Base-by-base conservation (phyloP, 2,797 vertebrate species). In the Sphenodon punctatus region DNA sequence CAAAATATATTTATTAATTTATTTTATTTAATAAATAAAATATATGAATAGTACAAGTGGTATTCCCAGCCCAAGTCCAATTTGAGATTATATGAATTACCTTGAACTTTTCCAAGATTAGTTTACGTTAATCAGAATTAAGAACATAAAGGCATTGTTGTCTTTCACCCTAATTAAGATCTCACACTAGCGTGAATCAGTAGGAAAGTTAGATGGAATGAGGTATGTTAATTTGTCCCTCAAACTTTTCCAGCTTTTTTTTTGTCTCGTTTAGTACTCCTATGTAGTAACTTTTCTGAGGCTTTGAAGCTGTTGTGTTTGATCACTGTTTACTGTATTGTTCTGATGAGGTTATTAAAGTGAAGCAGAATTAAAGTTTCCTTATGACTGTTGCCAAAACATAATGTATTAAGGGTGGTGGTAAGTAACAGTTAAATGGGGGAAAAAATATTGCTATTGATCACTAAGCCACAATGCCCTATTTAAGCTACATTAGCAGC, bases 281-380 rank as follows among this genome's bases (percentile, higher is more conserved):
- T 72, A 19, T 43, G 23, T 15, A 61, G 41, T 38, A 66, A 5
- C 7, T 17, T 60, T 56, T 86, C 10, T 61, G 61, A 41, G n/a
- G 36, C 16, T 72, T 78, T 76, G 63, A 56, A 70, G 72, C 32
- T 63, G 82, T 78, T 69, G 49, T 49, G 30, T 86, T 88, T 85
- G 69, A 80, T 30, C 34, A 16, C 16, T 66, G n/a, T 19, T 79
- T 43, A 73, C 61, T 73, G 39, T 32, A 0, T 74, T 64, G 69
- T 68, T 51, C 0, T 0, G 69, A 17, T 83, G 67, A 76, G 56
- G 63, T 76, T 45, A 48, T 41, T 56, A 78, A 75, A 58, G 63
- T 41, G 51, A 84, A 86, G 71, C 27, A 17, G n/a, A 53, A 20
- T 46, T 46, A 22, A 46, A 34, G 25, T 27, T 41, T 67, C 81